Evolutionary conservation across 2,797 vertebrate species (phyloP).

Genomic region (Hoplostethus mediterraneus): DNA sequence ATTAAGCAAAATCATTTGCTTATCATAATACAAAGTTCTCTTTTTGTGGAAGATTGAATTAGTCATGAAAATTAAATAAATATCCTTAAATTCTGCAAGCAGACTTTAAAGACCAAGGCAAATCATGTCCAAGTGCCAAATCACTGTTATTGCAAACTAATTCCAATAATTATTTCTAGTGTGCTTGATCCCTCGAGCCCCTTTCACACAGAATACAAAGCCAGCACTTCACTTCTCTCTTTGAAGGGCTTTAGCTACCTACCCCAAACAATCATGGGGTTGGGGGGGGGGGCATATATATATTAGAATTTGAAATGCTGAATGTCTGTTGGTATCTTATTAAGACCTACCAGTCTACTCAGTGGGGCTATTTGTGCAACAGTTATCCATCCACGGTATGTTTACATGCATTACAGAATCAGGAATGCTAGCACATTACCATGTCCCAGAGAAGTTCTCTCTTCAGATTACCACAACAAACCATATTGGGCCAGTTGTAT

Average conservation of each 20-base stretch:
- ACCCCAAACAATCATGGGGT: neutral
- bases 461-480: conserved; percentile 46
- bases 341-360: no score
- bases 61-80: neutral
- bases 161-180: conserved; percentile 52
- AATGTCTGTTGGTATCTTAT: conserved; percentile 49
- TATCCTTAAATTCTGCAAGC: conserved; percentile 21
- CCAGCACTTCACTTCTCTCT: neutral
- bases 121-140: conserved; percentile 73
- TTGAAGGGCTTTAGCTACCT: neutral
- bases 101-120: conserved; percentile 17
- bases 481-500: conserved; percentile 55
- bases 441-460: conserved; percentile 7
- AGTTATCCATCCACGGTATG: conserved; percentile 45
- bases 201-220: conserved; percentile 34
- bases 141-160: conserved; percentile 43
- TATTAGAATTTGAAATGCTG: conserved; percentile 18
- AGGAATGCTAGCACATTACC: conserved; percentile 16
- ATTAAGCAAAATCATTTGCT: conserved; percentile 32
- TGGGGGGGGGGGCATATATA: no score
- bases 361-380: conserved; percentile 36
- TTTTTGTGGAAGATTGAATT: conserved; percentile 36
- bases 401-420: conserved; percentile 68
- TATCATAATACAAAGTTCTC: conserved; percentile 8
- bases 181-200: conserved; percentile 34